Conservation (phyloP, 2,888 invertebrate genomes). For the Synergus japonicus region DNA sequence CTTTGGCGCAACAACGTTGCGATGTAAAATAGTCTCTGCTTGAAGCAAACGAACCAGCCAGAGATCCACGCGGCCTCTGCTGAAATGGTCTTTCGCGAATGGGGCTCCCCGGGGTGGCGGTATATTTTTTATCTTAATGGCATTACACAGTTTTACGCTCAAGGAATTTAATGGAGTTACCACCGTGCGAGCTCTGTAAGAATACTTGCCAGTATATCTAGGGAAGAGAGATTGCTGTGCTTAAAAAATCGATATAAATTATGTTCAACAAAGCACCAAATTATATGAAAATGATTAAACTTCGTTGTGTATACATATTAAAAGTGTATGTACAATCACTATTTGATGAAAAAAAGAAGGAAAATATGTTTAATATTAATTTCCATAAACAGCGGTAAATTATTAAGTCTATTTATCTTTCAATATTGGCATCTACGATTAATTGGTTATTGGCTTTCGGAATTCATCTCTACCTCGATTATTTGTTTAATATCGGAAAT, state of each 20-base stretch:
- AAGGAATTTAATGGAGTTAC: slow-evolving; percentile 56
- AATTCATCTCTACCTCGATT: slow-evolving; percentile 24
- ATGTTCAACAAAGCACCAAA: slow-evolving; percentile 15
- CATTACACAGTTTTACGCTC: slow-evolving; percentile 60
- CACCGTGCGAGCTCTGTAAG: slow-evolving; percentile 20
- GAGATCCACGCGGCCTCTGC: slow-evolving; percentile 40
- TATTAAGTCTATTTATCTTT: slow-evolving; percentile 14
- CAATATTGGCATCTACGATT: neutral
- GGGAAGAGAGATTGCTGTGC: slow-evolving; percentile 32
- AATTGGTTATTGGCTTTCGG: slow-evolving; percentile 26
- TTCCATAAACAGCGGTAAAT: neutral
- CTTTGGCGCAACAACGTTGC: slow-evolving; percentile 53
- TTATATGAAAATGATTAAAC: too few species aligned
- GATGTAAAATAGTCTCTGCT: slow-evolving; percentile 58
- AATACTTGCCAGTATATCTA: slow-evolving; percentile 18
- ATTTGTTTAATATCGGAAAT: slow-evolving; percentile 30
- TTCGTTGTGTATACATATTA: too few species aligned
- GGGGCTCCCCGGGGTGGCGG: slow-evolving; percentile 43
- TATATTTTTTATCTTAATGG: slow-evolving; percentile 61
- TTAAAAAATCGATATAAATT: slow-evolving; percentile 33
- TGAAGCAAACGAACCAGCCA: slow-evolving; percentile 42
- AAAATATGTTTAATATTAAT: neutral
- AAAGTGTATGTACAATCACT: too few species aligned
- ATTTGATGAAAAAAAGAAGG: too few species aligned
- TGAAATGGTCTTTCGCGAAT: slow-evolving; percentile 51